These are phyloP conservation scores for Seira musarum DNA, from an alignment of 2,888 invertebrate genomes.

Conservation along the genomic window DNA sequence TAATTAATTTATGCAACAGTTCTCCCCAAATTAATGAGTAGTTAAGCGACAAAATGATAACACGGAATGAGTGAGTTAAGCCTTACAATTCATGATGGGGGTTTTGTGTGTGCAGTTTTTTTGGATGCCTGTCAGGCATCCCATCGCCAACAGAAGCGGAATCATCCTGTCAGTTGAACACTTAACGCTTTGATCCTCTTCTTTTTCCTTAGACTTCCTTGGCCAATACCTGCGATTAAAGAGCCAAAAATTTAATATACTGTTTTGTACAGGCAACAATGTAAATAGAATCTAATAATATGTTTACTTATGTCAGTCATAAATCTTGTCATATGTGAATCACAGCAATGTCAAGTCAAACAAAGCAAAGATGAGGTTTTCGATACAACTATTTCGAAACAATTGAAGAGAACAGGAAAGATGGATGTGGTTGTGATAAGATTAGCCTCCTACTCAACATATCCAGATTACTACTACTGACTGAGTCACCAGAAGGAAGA, in stretches of 20 bases:
- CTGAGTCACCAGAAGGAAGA: neutral
- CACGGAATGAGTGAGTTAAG: neutral
- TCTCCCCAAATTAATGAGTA: neutral
- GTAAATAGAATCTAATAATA: too few relatives aligned
- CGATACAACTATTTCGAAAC: neutral
- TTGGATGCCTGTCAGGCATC: slow-evolving; percentile 67
- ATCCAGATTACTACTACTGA: neutral
- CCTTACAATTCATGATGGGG: slow-evolving; percentile 68
- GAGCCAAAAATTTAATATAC: too few relatives aligned
- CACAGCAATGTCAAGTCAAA: too few relatives aligned
- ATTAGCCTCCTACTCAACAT: neutral
- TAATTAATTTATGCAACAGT: slow-evolving; percentile 4
- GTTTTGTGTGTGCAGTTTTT: slow-evolving; percentile 60
- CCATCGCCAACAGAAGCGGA: slow-evolving; percentile 65
- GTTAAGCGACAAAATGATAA: slow-evolving; percentile 8
- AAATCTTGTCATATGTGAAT: too few relatives aligned
- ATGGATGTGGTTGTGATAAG: neutral
- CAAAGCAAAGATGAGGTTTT: too few relatives aligned
- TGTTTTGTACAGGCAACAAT: too few relatives aligned
- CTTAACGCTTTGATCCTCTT: neutral
- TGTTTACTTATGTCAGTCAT: too few relatives aligned
- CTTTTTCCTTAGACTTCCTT: neutral
- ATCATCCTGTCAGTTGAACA: slow-evolving; percentile 58
- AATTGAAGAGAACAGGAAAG: neutral
- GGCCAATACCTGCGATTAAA: too few relatives aligned